phyloP scores from a whole-genome alignment of 2,888 invertebrate genomes.

The Doris montereyensis region DNA sequence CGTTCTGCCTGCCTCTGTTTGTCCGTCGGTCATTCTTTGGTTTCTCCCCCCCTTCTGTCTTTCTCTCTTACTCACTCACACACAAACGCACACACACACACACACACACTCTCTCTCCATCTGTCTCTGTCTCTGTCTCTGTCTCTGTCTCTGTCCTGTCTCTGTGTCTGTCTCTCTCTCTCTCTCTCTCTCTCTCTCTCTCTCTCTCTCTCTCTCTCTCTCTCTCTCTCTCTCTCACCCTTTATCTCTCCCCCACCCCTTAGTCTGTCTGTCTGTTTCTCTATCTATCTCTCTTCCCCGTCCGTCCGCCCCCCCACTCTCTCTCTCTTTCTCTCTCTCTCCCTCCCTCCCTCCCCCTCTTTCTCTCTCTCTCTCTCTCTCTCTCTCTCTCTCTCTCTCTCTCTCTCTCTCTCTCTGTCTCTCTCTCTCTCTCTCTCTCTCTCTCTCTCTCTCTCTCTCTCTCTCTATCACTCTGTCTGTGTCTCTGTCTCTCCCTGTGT shows the following conservation, averaged over 20 bases:
- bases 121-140: no score
- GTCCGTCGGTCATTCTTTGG: no score
- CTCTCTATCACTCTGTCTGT: no score
- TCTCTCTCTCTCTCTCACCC: neutral
- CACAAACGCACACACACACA: slow-evolving; percentile 32
- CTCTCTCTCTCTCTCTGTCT: neutral
- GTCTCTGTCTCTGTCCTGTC: no score
- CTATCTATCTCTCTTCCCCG: neutral
- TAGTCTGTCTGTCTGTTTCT: neutral
- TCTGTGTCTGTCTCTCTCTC: no score
- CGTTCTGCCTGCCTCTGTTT: no score
- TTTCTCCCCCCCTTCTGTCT: no score
- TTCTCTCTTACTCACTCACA: no score
- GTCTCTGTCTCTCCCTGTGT: no score
- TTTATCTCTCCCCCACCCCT: neutral
- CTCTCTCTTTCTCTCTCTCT: neutral
- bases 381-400: neutral
- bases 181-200: no score
- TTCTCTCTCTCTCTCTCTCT: neutral
- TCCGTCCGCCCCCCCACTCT: neutral
- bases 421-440: neutral
- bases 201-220: no score
- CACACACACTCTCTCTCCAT: neutral
- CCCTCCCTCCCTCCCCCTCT: neutral
- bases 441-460: neutral